Evolutionary conservation across 2,113 vertebrate species (phyloP), one percentile per base, ranked within the genome.

Genomic region (Eurypyga helias): DNA sequence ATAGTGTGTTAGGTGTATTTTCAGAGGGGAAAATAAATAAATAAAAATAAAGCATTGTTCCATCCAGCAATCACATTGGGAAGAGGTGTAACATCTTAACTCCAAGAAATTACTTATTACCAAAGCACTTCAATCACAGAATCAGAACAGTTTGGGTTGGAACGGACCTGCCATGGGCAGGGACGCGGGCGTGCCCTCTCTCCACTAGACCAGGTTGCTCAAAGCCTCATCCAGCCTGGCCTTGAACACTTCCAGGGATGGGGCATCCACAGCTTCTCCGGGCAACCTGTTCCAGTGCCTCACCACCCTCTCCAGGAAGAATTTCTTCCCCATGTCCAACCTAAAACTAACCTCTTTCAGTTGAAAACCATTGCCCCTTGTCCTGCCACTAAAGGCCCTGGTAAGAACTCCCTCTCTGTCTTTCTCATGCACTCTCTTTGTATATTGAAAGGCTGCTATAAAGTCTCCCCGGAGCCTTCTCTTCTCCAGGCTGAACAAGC

Each of bases 71-170:
- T 87, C n/a, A 67, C 26, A 20, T 29, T 67, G 31, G 24, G 20
- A 94, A 75, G 10, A 60, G 20, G 24, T 28, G 41, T 10, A 57
- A 23, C 24, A 88, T 67, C 36, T 91, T 75, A 93, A 90, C 60
- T 89, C 75, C 43, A 43, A 36, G 43, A 80, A 93, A 89, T 29
- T 41, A 94, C 33, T 67, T 51, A 91, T 2, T 87, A 58, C 33
- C 36, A 95, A 85, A 96, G 61, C 78, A 58, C 23, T 83, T 46
- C 52, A 38, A 24, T 33, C 57, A 60, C 0, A 36, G 23, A 61
- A 23, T 48, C 41, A 72, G 10, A 51, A 41, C 3, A 38, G 19
- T 52, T 0, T 43, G 51, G 25, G 14, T 10, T 79, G 23, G 41
- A 82, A 41, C 8, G 11, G 15, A 77, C 25, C n/a, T 61, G 38